Base-by-base conservation (phyloP, 2,113 vertebrate genomes). In the human region DNA sequence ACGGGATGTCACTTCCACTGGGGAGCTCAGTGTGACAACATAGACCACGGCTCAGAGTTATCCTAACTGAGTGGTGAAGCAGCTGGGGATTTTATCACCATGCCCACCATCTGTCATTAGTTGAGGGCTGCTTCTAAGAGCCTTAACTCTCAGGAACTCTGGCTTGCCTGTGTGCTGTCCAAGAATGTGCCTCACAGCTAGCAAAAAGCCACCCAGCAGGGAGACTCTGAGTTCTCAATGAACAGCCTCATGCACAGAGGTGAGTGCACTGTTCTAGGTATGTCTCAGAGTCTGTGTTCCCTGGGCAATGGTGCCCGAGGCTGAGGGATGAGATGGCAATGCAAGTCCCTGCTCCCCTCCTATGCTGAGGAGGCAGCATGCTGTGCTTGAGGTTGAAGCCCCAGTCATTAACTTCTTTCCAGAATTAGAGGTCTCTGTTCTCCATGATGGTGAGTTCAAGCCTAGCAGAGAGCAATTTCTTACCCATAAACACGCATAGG, bases 321-420 rank as follows among this genome's bases (percentile, higher is more conserved):
- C 4, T 27, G 0, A 16, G 17, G 38, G 48, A 11, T 52, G 80
- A 85, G 17, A 14, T 8, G 20, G 45, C 35, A 13, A 3, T 10
- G 3, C 23, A 85, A 11, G 18, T 55, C 27, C 35, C 55, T 6
- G 27, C 6, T 5, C 18, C 68, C 20, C 11, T 17, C 32, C 45
- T 27, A 0, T 0, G 1, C 70, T 6, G 6, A 55, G 50, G 50
- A 88, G 45, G 23, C 6, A 61, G 45, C 30, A 0, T 3, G 4
- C 22, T 78, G 59, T 70, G 52, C 68, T 14, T 64, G 25, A 61
- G 40, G 38, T 23, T 52, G 9, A 32, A 85, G n/a, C 35, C 30
- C n/a, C 38, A 8, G 5, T 55, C 32, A 5, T n/a, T 32, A 38
- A 68, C 18, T 68, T 13, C 23, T 86, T n/a, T 79, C 40, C 50